Evolutionary conservation across 2,888 invertebrate genomes (phyloP).

Genomic region (Meganola albula): DNA sequence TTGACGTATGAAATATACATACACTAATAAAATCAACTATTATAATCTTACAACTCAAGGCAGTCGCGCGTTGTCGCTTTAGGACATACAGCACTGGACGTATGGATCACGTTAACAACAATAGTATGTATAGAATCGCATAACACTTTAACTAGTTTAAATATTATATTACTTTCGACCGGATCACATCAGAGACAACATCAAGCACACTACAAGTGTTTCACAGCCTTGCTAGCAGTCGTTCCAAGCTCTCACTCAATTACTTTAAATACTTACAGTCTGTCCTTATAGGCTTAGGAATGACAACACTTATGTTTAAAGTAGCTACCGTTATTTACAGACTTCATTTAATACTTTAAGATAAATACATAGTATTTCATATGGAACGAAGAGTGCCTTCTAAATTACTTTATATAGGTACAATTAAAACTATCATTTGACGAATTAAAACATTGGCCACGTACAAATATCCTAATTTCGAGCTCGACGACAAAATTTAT

Average conservation of each 20-base stretch:
- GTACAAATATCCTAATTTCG: too few relatives aligned
- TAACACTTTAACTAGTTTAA: constrained; percentile 32
- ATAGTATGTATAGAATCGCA: constrained; percentile 32
- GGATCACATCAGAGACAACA: constrained; percentile 44
- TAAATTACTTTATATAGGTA: constrained; percentile 7
- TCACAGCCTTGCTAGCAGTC: constrained; percentile 74
- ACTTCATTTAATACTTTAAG: constrained; percentile 23
- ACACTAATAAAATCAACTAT: constrained; percentile 41
- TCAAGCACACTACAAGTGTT: constrained; percentile 56
- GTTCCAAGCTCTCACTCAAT: constrained; percentile 62
- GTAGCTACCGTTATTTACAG: constrained; percentile 43
- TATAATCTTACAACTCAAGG: constrained; percentile 40
- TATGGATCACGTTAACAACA: constrained; percentile 44
- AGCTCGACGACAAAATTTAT: constrained; percentile 9
- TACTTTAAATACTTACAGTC: constrained; percentile 48
- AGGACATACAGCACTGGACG: constrained; percentile 64
- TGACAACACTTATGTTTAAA: constrained; percentile 50
- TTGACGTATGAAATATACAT: constrained; percentile 47
- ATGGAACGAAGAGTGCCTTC: constrained; percentile 15
- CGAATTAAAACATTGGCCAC: constrained; percentile 16
- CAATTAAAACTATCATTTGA: constrained; percentile 20
- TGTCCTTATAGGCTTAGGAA: constrained; percentile 59
- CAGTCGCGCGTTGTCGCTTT: constrained; percentile 45
- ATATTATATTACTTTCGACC: constrained; percentile 25
- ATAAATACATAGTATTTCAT: constrained; percentile 6